Evolutionary conservation across 1,140 invertebrate genomes (phyloP).

Genomic region (Pachyrhynchus sulphureomaculatus): DNA sequence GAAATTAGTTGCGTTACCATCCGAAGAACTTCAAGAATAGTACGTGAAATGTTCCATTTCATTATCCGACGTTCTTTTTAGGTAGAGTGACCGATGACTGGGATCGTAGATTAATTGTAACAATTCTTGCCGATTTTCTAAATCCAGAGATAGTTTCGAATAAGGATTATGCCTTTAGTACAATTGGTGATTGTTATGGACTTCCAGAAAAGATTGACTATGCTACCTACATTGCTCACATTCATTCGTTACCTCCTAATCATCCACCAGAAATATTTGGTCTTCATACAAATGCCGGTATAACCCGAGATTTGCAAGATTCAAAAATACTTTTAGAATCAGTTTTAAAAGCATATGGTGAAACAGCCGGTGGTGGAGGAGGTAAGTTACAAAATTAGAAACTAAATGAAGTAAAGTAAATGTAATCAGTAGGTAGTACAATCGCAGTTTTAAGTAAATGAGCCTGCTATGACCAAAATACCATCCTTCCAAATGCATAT

Average conservation of each 20-base stretch:
- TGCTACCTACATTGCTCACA: slow-evolving; percentile 68
- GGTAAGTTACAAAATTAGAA: no score
- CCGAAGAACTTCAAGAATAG: no score
- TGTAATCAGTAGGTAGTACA: no score
- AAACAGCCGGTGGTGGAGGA: slow-evolving; percentile 55
- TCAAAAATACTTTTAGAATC: slow-evolving; percentile 61
- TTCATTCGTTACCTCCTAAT: slow-evolving; percentile 65
- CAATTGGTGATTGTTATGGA: slow-evolving; percentile 59
- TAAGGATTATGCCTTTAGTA: slow-evolving; percentile 60
- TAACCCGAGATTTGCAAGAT: slow-evolving; percentile 77
- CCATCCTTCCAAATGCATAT: no score
- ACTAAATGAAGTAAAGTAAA: no score
- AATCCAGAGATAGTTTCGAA: slow-evolving; percentile 68
- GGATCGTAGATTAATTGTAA: slow-evolving; percentile 83
- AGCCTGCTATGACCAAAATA: no score
- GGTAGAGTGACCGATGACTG: slow-evolving; percentile 86
- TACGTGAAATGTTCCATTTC: no score
- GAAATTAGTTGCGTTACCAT: no score
- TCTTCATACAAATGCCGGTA: slow-evolving; percentile 86
- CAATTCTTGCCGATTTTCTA: slow-evolving; percentile 79
- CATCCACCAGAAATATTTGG: slow-evolving; percentile 82
- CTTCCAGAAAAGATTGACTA: slow-evolving; percentile 68
- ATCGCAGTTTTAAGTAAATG: no score
- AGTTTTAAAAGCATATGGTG: slow-evolving; percentile 64
- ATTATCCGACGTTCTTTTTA: no score